Conservation (phyloP, 2,888 invertebrate species). For the Andrena dorsata region DNA sequence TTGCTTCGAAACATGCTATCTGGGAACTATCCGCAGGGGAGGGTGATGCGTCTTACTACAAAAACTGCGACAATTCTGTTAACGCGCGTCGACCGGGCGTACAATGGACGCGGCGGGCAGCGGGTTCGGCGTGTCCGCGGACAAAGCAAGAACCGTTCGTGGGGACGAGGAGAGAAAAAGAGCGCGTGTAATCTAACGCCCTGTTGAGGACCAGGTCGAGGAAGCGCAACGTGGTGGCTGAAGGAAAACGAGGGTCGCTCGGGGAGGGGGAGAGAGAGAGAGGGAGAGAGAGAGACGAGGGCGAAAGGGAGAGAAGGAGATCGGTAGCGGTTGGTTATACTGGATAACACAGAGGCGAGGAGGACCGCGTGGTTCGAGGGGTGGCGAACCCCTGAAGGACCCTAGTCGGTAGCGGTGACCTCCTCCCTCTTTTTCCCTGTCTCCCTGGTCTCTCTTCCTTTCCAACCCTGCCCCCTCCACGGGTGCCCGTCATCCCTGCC, state of each 20-base stretch:
- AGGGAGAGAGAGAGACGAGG: constrained; percentile 17
- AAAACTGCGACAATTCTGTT: constrained; percentile 34
- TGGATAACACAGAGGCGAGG: constrained; percentile 64
- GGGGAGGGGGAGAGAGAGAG: constrained; percentile 18
- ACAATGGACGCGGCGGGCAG: constrained; percentile 18
- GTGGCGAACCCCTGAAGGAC: constrained; percentile 82
- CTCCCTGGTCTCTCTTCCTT: constrained; percentile 70
- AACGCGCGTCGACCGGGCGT: constrained; percentile 6
- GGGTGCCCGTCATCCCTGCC: constrained; percentile 72
- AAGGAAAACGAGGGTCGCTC: constrained; percentile 35
- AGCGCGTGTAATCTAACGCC: constrained; percentile 64
- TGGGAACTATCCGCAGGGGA: too few relatives aligned
- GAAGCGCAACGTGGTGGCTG: constrained; percentile 49
- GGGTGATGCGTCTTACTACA: neutral
- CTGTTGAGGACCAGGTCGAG: constrained; percentile 60
- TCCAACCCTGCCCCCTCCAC: constrained; percentile 71
- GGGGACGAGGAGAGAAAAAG: constrained; percentile 49
- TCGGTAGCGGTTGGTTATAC: constrained; percentile 63
- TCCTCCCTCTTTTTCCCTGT: constrained; percentile 71
- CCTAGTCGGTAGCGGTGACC: constrained; percentile 78
- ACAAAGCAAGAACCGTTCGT: constrained; percentile 35
- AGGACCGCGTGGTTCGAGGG: constrained; percentile 73
- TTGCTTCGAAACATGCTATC: neutral
- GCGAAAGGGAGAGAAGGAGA: constrained; percentile 29
- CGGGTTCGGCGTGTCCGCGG: constrained; percentile 18